phyloP scores from a whole-genome alignment of 2,113 vertebrate species.

The Antidorcas marsupialis region DNA sequence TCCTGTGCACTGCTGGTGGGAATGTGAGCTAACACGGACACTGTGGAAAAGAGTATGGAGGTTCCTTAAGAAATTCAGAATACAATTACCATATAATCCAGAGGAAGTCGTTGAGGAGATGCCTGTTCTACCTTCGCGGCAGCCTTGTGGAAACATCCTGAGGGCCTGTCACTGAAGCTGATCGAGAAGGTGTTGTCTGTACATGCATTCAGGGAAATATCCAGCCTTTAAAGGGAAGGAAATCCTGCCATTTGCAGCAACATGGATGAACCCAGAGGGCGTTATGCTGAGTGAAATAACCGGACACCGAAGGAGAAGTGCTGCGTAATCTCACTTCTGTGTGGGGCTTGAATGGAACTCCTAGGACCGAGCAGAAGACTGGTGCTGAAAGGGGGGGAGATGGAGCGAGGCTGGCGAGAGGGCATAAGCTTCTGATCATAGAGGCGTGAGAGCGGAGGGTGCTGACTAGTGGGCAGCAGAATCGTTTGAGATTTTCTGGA shows the following conservation, averaged over 20 bases:
- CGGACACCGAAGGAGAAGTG: background rate
- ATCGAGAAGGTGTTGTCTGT: background rate
- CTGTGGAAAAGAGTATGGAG: background rate
- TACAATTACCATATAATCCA: background rate
- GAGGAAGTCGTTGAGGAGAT: background rate
- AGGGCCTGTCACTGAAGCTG: too few species aligned
- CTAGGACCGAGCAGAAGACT: background rate
- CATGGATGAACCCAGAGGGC: background rate
- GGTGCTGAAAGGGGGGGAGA: background rate
- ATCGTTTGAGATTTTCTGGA: background rate
- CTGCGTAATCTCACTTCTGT: background rate
- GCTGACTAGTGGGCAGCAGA: background rate
- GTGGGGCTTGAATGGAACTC: background rate
- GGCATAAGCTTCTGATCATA: background rate
- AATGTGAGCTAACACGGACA: background rate
- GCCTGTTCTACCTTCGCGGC: background rate
- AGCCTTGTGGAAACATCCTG: background rate
- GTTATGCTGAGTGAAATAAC: background rate
- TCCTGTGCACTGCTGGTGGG: background rate
- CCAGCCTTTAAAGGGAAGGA: background rate
- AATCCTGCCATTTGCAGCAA: background rate
- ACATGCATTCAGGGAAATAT: background rate
- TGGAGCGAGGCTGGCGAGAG: background rate
- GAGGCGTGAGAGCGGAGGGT: background rate
- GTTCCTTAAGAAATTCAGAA: background rate